Conservation (phyloP, 2,797 vertebrate genomes). For the Nannoperca obscura region DNA sequence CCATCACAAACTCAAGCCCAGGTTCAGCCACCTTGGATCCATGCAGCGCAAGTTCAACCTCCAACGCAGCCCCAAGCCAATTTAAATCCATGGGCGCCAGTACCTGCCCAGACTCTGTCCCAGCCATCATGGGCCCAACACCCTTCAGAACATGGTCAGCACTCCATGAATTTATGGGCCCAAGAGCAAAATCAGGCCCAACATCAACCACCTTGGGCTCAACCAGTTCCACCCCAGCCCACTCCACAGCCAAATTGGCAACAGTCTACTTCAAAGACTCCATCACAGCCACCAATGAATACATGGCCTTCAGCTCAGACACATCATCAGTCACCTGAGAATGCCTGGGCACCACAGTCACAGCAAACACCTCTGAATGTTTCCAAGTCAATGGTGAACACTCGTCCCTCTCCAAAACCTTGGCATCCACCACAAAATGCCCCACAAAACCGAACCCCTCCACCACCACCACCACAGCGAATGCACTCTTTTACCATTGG, state of each 20-base stretch:
- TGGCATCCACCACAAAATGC: conserved; percentile 75
- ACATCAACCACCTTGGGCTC: conserved; percentile 71
- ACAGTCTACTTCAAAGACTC: conserved; percentile 64
- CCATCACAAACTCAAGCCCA: conserved; percentile 72
- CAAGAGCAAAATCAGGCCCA: conserved; percentile 72
- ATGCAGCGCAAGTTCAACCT: conserved; percentile 70
- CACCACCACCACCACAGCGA: conserved; percentile 77
- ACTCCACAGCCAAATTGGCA: conserved; percentile 75
- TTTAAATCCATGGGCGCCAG: conserved; percentile 79
- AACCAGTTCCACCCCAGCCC: conserved; percentile 63
- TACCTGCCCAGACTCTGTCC: conserved; percentile 71
- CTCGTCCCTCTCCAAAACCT: conserved; percentile 79
- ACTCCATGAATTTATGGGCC: conserved; percentile 64
- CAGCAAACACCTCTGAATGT: conserved; percentile 82
- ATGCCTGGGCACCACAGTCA: conserved; percentile 79
- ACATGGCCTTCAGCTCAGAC: conserved; percentile 72
- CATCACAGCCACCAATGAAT: conserved; percentile 64
- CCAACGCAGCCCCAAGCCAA: conserved; percentile 64
- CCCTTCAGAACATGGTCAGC: conserved; percentile 74
- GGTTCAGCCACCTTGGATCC: conserved; percentile 79
- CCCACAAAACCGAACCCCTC: conserved; percentile 60
- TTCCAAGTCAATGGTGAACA: conserved; percentile 71
- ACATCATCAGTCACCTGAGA: conserved; percentile 70
- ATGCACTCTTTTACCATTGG: conserved; percentile 76
- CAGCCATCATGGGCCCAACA: conserved; percentile 78